phyloP scores from a whole-genome alignment of 2,888 invertebrate species.

The Quadroppia sp. region DNA sequence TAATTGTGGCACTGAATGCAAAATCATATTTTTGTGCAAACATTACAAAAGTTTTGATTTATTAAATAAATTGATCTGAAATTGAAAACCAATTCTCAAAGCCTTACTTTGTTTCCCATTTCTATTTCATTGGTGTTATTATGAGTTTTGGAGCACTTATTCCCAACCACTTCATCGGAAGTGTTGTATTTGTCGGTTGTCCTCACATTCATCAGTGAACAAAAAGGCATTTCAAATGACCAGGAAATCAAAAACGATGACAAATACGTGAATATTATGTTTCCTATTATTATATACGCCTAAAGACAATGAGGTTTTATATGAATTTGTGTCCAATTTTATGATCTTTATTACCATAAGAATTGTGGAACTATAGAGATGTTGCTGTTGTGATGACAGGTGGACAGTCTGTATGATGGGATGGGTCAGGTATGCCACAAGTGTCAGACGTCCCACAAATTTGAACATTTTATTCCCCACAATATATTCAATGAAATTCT shows the following conservation, averaged over 20 bases:
- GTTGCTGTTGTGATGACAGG: conserved; percentile 40
- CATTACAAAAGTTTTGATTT: no score
- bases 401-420: conserved; percentile 41
- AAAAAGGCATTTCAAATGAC: conserved; percentile 39
- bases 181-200: neutral
- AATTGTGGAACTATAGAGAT: conserved; percentile 39
- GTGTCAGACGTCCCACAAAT: conserved; percentile 37
- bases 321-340: neutral
- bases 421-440: conserved; percentile 39
- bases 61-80: no score
- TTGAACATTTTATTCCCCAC: conserved; percentile 34
- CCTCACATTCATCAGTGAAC: conserved; percentile 9
- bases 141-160: neutral
- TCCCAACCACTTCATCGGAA: neutral
- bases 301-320: neutral
- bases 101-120: conserved; percentile 26
- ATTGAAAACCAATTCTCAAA: no score
- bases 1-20: no score
- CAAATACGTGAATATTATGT: conserved; percentile 40
- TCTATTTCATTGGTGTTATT: conserved; percentile 6
- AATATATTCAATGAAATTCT: conserved; percentile 2
- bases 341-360: conserved; percentile 37
- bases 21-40: no score
- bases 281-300: conserved; percentile 40
- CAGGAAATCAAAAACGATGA: conserved; percentile 38